phyloP scores from a whole-genome alignment of 2,888 invertebrate genomes.

The Drosophila robusta region DNA sequence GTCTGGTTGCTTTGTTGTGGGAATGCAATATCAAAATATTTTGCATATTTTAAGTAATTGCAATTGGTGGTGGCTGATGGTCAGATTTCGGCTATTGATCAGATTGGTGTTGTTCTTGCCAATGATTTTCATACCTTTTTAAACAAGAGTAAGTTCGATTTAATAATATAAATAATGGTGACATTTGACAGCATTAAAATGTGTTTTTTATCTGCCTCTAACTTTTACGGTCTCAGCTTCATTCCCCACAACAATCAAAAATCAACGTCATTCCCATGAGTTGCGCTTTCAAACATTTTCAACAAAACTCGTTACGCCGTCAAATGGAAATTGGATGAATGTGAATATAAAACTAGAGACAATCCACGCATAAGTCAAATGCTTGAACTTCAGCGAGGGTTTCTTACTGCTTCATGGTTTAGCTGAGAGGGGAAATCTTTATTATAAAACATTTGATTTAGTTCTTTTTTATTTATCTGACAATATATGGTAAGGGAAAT shows the following conservation, averaged over 20 bases:
- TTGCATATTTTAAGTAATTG: conserved; percentile 68
- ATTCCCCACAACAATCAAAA: conserved; percentile 47
- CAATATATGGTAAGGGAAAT: too few relatives aligned
- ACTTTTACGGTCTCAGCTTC: not conserved
- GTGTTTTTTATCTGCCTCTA: not conserved
- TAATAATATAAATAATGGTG: not conserved
- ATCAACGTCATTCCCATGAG: conserved; percentile 63
- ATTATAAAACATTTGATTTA: too few relatives aligned
- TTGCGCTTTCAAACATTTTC: conserved; percentile 30
- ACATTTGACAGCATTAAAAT: too few relatives aligned
- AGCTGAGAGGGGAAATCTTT: too few relatives aligned
- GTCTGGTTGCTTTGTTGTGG: conserved; percentile 36
- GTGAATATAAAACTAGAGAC: conserved; percentile 61
- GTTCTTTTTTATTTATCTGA: too few relatives aligned
- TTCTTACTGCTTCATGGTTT: not conserved
- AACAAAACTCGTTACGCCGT: conserved; percentile 43
- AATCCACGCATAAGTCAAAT: conserved; percentile 29
- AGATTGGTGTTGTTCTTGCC: conserved; percentile 32
- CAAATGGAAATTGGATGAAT: conserved; percentile 64
- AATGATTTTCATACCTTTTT: conserved; percentile 1
- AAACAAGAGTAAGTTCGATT: not conserved
- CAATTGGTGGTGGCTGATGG: conserved; percentile 31
- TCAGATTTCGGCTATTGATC: conserved; percentile 26
- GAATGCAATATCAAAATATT: conserved; percentile 67
- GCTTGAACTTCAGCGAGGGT: conserved; percentile 13